These are phyloP conservation scores for Bhutanitis thaidina DNA, from an alignment of 2,888 invertebrate species.

Conservation along the genomic window DNA sequence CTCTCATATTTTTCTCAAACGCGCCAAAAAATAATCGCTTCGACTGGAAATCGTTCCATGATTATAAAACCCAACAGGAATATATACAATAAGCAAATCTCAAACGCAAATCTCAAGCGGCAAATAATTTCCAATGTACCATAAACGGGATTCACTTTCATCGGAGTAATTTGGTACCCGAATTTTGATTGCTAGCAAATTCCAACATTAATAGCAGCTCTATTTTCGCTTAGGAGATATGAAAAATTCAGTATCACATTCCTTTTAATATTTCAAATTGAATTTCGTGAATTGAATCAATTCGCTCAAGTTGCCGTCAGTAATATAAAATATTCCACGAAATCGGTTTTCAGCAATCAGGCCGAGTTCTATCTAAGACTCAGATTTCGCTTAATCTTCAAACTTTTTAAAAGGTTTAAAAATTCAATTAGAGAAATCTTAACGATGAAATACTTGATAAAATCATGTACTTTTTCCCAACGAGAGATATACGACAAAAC, in stretches of 20 bases:
- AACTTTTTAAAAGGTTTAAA: no score
- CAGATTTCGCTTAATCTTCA: no score
- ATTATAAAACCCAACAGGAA: no score
- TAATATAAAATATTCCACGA: neutral
- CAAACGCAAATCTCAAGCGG: neutral
- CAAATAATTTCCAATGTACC: neutral
- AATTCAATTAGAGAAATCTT: no score
- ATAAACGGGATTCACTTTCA: slow-evolving; percentile 34
- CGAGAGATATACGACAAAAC: no score
- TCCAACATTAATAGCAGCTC: slow-evolving; percentile 55
- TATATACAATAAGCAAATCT: no score
- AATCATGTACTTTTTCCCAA: no score
- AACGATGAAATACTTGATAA: no score
- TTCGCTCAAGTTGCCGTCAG: slow-evolving; percentile 31
- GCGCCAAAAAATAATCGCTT: no score
- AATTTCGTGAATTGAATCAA: slow-evolving; percentile 47
- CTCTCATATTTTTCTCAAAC: no score
- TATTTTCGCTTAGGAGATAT: slow-evolving; percentile 45
- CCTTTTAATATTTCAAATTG: slow-evolving; percentile 45
- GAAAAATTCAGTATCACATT: slow-evolving; percentile 58
- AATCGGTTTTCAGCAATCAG: neutral
- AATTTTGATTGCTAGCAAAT: slow-evolving; percentile 55
- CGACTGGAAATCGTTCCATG: no score
- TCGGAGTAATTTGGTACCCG: slow-evolving; percentile 37
- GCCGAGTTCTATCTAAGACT: neutral